Percentiles rank a stretch among this genome's conserved stretches.
Evolutionary conservation across 23 tunicate species (phyloP).

Genomic region (Diplosoma virens): DNA sequence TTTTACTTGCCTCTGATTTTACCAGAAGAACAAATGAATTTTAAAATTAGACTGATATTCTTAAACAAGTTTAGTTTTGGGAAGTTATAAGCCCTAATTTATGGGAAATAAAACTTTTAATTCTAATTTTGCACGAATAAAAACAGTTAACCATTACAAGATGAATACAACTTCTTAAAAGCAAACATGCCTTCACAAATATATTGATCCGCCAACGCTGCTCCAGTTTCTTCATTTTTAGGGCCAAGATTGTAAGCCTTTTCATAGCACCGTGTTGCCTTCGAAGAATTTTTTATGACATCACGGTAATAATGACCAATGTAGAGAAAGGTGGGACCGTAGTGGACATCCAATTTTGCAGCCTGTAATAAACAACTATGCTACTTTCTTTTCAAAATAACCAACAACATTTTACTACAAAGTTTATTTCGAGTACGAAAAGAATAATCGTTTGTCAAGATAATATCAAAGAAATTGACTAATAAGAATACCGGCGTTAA

Average conservation of each 20-base stretch:
- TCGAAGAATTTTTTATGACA: conserved; percentile 25
- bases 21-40: no score
- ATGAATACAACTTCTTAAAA: not conserved
- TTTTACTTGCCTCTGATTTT: no score
- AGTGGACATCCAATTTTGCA: conserved; percentile 57
- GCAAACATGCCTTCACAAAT: conserved; percentile 61
- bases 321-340: conserved; percentile 52
- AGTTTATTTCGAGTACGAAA: no score
- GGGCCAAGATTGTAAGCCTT: conserved; percentile 57
- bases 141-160: not conserved
- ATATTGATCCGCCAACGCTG: conserved; percentile 67
- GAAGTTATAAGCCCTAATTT: no score
- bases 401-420: no score
- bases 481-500: no score
- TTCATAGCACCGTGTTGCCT: conserved; percentile 65
- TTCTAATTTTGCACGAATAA: no score
- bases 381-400: not conserved
- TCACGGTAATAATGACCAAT: conserved; percentile 72
- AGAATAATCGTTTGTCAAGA: no score
- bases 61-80: no score
- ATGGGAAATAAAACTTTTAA: no score
- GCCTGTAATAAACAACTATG: conserved; percentile 72
- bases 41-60: no score
- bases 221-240: conserved; percentile 35
- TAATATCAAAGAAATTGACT: no score